Evolutionary conservation across 2,797 vertebrate species (phyloP), one percentile per base, ranked within the genome.

Genomic region (Rousettus madagascariensis): DNA sequence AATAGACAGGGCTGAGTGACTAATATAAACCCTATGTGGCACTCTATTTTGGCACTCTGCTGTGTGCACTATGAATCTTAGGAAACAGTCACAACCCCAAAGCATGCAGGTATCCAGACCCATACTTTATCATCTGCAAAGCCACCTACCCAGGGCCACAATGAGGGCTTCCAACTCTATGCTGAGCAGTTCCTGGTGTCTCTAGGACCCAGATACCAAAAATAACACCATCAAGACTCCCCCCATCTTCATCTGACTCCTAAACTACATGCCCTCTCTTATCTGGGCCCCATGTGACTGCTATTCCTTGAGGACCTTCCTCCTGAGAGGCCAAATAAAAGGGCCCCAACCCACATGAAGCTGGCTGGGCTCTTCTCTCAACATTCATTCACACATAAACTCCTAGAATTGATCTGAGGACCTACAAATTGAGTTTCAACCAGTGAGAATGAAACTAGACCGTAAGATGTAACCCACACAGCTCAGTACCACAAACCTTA

Each of bases 121-220:
- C 41, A 57, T 59, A 8, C 36, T 24, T 57, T 30, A 28, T 46
- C 12, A 24, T 24, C 63, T 6, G 0, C n/a, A 36, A n/a, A 2
- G 28, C 5, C 53, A 22, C 28, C 30, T 8, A 2, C 8, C 9
- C 5, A 13, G 3, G 3, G 0, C 15, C n/a, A 26, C 46, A 7
- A 6, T 36, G 26, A 38, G 5, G 5, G 24, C 12, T n/a, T 17
- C 1, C 0, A 4, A 30, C 11, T 84, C 11, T 6, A 3, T 22
- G 28, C 11, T 24, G 26, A 13, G 46, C 3, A 20, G 41, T 79
- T 51, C 3, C 22, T 33, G 28, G 28, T 51, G 49, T 5, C n/a
- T 66, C 65, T 1, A 51, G 11, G 8, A 80, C 28, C 13, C 57
- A 68, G 5, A 53, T 53, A 57, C 22, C 61, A 61, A 20, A 38